phyloP scores from a whole-genome alignment of 2,888 invertebrate genomes.

The Caenorhabditis uteleia region DNA sequence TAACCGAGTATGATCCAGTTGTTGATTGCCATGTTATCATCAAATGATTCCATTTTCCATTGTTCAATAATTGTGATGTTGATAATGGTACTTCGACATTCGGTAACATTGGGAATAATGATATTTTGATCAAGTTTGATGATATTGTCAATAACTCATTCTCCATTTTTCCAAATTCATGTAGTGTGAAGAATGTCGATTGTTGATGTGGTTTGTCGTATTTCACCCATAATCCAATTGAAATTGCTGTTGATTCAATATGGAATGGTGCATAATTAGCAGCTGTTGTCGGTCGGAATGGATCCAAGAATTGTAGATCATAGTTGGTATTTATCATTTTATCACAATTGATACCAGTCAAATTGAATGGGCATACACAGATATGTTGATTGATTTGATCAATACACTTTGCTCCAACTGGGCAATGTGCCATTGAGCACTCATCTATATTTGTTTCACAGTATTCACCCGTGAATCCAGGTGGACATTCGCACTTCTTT shows the following conservation, averaged over 20 bases:
- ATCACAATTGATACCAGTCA: constrained; percentile 93
- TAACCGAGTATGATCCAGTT: constrained; percentile 84
- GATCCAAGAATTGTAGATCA: constrained; percentile 91
- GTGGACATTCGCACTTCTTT: constrained; percentile 81
- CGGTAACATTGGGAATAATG: constrained; percentile 30
- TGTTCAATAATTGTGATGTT: constrained; percentile 77
- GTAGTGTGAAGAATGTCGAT: constrained; percentile 88
- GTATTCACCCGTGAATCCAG: constrained; percentile 73
- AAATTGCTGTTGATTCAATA: constrained; percentile 77
- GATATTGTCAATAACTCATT: constrained; percentile 14
- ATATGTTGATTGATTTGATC: constrained; percentile 80
- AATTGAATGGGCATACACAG: constrained; percentile 94
- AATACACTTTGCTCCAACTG: constrained; percentile 61
- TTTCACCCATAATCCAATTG: constrained; percentile 94
- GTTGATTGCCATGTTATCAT: constrained; percentile 92
- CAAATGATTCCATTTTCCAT: constrained; percentile 90
- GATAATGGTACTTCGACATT: constrained; percentile 49
- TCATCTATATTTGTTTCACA: constrained; percentile 69
- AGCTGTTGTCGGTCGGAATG: constrained; percentile 84
- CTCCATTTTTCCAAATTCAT: constrained; percentile 6
- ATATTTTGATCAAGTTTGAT: constrained; percentile 15
- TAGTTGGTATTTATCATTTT: constrained; percentile 95
- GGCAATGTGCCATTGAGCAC: constrained; percentile 63
- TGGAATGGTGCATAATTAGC: constrained; percentile 87
- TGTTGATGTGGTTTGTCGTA: constrained; percentile 80